These are phyloP conservation scores for Patagioenas fasciata DNA, from an alignment of 2,113 vertebrate genomes.

Conservation along the genomic window DNA sequence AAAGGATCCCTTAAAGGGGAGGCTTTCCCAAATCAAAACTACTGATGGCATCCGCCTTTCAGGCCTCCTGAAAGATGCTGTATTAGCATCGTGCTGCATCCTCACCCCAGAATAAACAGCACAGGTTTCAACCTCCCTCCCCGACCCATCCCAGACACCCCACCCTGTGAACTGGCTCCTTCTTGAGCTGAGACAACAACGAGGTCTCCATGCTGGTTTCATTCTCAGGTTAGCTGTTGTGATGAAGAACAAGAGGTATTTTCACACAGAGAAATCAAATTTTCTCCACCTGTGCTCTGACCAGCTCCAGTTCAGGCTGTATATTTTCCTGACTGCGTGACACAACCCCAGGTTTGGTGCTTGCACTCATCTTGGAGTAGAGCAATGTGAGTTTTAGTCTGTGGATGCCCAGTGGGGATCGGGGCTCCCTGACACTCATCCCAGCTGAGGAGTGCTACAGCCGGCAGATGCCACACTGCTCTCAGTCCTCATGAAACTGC, in stretches of 20 bases:
- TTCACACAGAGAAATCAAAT: neutral
- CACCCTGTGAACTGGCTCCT: neutral
- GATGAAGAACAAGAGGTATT: neutral
- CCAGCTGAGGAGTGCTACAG: neutral
- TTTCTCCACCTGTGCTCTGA: neutral
- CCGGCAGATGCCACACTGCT: neutral
- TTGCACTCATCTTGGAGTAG: neutral
- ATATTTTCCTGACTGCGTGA: neutral
- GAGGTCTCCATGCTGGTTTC: neutral
- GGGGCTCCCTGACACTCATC: neutral
- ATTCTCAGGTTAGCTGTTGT: neutral
- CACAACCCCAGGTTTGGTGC: neutral
- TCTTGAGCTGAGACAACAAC: neutral
- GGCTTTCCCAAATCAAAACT: neutral
- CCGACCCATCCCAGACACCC: neutral
- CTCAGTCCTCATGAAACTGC: neutral
- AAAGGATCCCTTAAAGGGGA: neutral
- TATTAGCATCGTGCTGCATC: accelerated
- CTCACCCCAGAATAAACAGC: neutral
- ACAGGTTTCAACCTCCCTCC: neutral
- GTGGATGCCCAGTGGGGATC: too few species aligned
- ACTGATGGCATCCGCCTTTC: neutral
- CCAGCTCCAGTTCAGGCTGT: neutral
- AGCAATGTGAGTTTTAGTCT: neutral
- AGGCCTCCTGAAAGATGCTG: neutral